These are phyloP conservation scores for Aselliscus stoliczkanus DNA, from an alignment of 2,797 vertebrate genomes.

Conservation along the genomic window DNA sequence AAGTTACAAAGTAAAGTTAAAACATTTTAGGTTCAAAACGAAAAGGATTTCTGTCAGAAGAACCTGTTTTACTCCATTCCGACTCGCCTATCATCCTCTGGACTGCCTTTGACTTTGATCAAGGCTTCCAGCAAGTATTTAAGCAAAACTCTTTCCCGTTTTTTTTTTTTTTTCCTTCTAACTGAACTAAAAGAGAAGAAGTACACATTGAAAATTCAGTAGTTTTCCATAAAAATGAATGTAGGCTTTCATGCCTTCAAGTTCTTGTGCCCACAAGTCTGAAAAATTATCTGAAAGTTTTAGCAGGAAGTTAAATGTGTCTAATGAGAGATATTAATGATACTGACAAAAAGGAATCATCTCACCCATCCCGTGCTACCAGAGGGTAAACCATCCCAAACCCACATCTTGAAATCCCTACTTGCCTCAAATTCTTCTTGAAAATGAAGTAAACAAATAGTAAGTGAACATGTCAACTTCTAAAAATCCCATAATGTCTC, in stretches of 20 bases:
- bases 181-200: background rate
- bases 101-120: background rate
- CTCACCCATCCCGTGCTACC: background rate
- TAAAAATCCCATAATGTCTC: background rate
- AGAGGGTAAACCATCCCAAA: background rate
- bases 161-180: too few species aligned
- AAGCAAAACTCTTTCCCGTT: background rate
- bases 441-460: background rate
- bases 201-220: background rate
- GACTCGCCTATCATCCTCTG: background rate
- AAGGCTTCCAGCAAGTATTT: background rate
- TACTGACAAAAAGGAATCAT: background rate
- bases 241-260: background rate
- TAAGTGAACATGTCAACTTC: background rate
- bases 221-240: background rate
- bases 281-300: slow-evolving; percentile 8
- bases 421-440: background rate
- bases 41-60: background rate
- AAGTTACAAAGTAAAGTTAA: background rate
- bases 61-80: background rate
- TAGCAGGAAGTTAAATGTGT: background rate
- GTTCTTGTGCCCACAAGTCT: background rate
- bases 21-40: slow-evolving; percentile 1
- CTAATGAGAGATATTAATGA: background rate
- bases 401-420: background rate